Conservation (phyloP, 2,888 invertebrate species). For the Acanthoscelides obtectus region DNA sequence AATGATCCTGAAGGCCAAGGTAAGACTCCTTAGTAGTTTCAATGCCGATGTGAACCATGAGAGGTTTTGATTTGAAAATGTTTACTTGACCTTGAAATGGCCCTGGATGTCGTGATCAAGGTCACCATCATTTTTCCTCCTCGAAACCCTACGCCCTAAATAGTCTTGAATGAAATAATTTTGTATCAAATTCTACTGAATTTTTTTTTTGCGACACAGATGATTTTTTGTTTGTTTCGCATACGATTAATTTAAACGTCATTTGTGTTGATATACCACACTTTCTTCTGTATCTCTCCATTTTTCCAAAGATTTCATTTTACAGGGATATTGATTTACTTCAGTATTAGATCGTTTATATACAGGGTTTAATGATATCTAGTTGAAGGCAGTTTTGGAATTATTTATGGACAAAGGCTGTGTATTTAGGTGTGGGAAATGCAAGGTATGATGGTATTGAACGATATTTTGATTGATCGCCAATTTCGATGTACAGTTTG, state of each 20-base stretch:
- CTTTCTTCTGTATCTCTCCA: constrained; percentile 3
- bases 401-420: constrained; percentile 21
- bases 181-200: not conserved
- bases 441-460: constrained; percentile 2
- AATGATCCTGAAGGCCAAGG: too few species aligned
- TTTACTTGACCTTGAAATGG: too few species aligned
- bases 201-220: constrained; percentile 1
- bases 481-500: not conserved
- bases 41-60: too few species aligned
- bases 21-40: too few species aligned
- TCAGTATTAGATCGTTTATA: constrained; percentile 27
- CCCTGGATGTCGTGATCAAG: too few species aligned
- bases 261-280: not conserved
- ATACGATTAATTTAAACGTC: constrained; percentile 6
- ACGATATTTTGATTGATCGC: constrained; percentile 3
- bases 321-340: constrained; percentile 12
- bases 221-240: constrained; percentile 8
- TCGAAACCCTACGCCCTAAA: too few species aligned
- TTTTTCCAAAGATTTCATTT: constrained; percentile 8
- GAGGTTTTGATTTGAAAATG: too few species aligned
- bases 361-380: constrained; percentile 24
- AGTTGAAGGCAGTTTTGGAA: constrained; percentile 10
- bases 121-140: too few species aligned
- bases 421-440: constrained; percentile 21
- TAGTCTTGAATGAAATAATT: too few species aligned